Evolutionary conservation across 2,113 vertebrate genomes (phyloP).

Genomic region (Gasterosteus aculeatus): DNA sequence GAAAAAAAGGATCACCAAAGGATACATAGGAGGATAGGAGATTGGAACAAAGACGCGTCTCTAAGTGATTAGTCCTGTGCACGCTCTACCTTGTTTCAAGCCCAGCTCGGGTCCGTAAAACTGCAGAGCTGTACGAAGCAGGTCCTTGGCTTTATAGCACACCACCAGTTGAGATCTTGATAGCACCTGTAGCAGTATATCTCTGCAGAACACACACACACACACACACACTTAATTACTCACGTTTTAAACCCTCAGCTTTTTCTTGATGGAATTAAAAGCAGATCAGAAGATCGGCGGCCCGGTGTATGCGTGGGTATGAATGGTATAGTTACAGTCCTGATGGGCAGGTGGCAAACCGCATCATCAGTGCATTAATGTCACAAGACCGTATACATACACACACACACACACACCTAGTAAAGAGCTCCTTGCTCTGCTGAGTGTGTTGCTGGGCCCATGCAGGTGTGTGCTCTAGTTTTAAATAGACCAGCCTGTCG

Average conservation of each 20-base stretch:
- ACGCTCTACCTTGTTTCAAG: constrained; percentile 85
- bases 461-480: constrained; percentile 68
- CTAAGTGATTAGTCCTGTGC: background rate
- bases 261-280: constrained; percentile 3
- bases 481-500: constrained; percentile 82
- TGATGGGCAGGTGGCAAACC: no score
- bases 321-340: no score
- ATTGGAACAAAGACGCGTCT: background rate
- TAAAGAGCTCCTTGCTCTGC: constrained; percentile 71
- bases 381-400: background rate
- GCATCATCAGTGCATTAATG: no score
- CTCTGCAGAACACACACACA: constrained; percentile 71
- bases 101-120: constrained; percentile 72
- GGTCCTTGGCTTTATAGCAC: constrained; percentile 93
- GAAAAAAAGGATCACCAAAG: background rate
- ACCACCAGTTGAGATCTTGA: constrained; percentile 77
- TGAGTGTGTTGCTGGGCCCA: constrained; percentile 72
- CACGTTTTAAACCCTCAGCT: background rate
- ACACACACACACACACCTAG: constrained; percentile 72
- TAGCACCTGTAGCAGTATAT: constrained; percentile 82
- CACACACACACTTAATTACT: background rate
- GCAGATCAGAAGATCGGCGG: no score
- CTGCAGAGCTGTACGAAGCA: constrained; percentile 84
- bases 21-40: background rate
- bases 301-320: no score